Evolutionary conservation across 1,140 invertebrate genomes (phyloP).

Genomic region (Diabrotica undecimpunctata): DNA sequence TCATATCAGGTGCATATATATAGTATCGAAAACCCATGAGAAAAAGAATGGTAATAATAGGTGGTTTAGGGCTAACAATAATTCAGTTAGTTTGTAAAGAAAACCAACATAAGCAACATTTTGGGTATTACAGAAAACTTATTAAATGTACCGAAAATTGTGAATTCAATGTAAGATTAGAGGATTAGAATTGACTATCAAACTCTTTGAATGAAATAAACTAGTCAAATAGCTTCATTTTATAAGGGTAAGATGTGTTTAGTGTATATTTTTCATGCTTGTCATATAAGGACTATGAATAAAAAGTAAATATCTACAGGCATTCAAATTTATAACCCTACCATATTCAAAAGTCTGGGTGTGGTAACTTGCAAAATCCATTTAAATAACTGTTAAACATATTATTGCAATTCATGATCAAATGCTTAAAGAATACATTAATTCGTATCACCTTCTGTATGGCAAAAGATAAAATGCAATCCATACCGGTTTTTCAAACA

Average conservation of each 20-base stretch:
- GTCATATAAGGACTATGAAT: background rate
- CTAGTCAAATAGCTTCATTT: background rate
- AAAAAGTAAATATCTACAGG: too few relatives aligned
- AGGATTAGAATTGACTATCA: background rate
- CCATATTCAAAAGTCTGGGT: background rate
- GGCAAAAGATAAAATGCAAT: conserved; percentile 24
- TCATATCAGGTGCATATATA: too few relatives aligned
- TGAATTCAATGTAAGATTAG: too few relatives aligned
- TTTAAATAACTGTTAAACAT: background rate
- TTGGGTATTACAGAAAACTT: too few relatives aligned
- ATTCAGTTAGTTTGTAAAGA: too few relatives aligned
- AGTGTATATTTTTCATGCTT: background rate
- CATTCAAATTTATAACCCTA: background rate
- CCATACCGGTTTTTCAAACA: conserved; percentile 32
- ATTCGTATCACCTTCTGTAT: background rate
- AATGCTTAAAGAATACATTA: background rate
- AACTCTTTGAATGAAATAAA: background rate
- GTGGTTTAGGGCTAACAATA: too few relatives aligned
- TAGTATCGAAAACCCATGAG: too few relatives aligned
- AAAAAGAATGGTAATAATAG: too few relatives aligned
- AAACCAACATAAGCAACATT: too few relatives aligned
- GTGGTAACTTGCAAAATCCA: background rate
- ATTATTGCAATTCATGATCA: background rate
- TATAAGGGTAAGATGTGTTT: background rate
- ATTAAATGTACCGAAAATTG: too few relatives aligned